Percentiles rank a stretch among this genome's conserved stretches.
Evolutionary conservation across 92 coral and sea anemone genomes (phyloP).

Genomic region (Galaxea fascicularis): DNA sequence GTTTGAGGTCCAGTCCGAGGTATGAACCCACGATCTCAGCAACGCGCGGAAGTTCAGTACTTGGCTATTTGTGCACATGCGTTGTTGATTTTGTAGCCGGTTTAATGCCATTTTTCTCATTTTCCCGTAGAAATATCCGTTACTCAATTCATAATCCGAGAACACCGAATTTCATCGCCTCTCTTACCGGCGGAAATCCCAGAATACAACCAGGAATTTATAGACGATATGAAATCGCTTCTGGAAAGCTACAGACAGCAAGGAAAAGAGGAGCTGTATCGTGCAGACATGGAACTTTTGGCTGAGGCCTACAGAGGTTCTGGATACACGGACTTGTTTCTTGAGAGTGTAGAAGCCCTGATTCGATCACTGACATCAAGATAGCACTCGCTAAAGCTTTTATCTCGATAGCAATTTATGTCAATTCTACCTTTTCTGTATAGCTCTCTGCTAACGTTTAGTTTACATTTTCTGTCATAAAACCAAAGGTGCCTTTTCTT

Average conservation of each 20-base stretch:
- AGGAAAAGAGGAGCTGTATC: constrained; percentile 67
- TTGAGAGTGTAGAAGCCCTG: constrained; percentile 76
- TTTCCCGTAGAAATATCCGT: constrained; percentile 75
- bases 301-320: constrained; percentile 71
- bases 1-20: no score
- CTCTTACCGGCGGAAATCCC: constrained; percentile 51
- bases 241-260: constrained; percentile 70
- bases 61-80: no score
- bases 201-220: constrained; percentile 68
- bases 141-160: constrained; percentile 68
- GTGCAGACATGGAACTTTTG: constrained; percentile 67
- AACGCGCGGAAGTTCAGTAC: no score
- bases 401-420: not conserved
- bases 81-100: not conserved
- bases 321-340: constrained; percentile 77
- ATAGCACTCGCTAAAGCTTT: constrained; percentile 28
- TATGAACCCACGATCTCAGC: no score
- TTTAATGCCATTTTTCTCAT: constrained; percentile 23
- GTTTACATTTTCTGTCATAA: no score
- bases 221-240: constrained; percentile 73
- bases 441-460: not conserved
- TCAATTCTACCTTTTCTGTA: not conserved
- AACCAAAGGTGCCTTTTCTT: no score
- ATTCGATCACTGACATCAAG: constrained; percentile 46
- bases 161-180: constrained; percentile 59